Conservation (phyloP, 2,888 invertebrate genomes). For the Halocaridina rubra region DNA sequence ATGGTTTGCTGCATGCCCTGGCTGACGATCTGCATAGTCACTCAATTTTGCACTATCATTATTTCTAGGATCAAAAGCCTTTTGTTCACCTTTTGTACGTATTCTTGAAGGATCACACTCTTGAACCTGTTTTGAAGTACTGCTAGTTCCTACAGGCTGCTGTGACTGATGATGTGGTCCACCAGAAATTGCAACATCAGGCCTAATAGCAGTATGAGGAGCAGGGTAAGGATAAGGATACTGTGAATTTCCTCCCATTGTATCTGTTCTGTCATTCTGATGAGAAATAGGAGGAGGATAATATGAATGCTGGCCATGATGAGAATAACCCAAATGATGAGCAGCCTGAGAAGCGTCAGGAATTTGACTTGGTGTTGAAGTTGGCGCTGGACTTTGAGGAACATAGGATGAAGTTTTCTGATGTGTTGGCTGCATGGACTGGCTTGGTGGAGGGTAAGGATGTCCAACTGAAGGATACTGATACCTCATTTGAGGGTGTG, state of each 20-base stretch:
- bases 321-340: slow-evolving; percentile 32
- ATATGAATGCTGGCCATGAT: slow-evolving; percentile 16
- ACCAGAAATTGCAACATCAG: background rate
- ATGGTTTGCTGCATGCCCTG: background rate
- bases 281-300: slow-evolving; percentile 29
- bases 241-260: slow-evolving; percentile 9
- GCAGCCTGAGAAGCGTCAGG: slow-evolving; percentile 5
- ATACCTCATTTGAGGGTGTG: background rate
- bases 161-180: background rate
- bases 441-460: background rate
- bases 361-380: slow-evolving; percentile 1
- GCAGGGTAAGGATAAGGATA: slow-evolving; percentile 29
- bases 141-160: background rate
- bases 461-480: background rate
- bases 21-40: slow-evolving; percentile 11
- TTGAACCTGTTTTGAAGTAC: background rate
- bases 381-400: slow-evolving; percentile 16
- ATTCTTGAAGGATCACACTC: slow-evolving; percentile 41
- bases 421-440: slow-evolving; percentile 1
- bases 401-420: background rate
- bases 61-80: slow-evolving; percentile 38
- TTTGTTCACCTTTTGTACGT: slow-evolving; percentile 46
- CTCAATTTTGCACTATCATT: slow-evolving; percentile 5
- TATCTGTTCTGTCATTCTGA: slow-evolving; percentile 31
- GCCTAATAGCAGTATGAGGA: background rate